Percentiles rank a stretch among this genome's conserved stretches.
These are phyloP conservation scores for Tigriopus japonicus DNA, from an alignment of 1,140 invertebrate genomes.

Conservation along the genomic window DNA sequence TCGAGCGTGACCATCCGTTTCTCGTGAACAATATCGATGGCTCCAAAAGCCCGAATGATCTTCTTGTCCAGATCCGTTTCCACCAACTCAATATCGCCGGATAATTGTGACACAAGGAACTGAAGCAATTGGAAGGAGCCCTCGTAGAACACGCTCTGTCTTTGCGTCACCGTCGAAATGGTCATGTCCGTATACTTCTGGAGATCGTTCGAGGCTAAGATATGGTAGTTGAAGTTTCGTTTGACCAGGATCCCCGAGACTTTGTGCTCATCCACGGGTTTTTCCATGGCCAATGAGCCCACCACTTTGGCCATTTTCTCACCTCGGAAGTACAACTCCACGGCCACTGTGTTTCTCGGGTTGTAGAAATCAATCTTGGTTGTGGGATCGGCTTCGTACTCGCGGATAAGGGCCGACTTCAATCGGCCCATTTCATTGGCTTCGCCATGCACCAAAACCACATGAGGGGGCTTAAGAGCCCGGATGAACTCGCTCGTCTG, in stretches of 20 bases:
- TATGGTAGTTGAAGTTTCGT: constrained; percentile 94
- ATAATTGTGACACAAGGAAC: constrained; percentile 1
- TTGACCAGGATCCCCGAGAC: constrained; percentile 89
- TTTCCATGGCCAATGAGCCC: constrained; percentile 66
- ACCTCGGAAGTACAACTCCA: constrained; percentile 82
- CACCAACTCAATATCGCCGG: neutral
- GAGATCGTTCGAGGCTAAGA: constrained; percentile 73
- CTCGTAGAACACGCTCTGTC: constrained; percentile 71
- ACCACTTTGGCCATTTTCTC: constrained; percentile 96
- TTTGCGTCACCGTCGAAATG: constrained; percentile 74
- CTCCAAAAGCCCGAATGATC: constrained; percentile 3
- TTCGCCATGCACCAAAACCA: constrained; percentile 43
- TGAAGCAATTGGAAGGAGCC: constrained; percentile 28
- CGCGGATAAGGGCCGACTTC: constrained; percentile 76
- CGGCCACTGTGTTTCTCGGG: constrained; percentile 81
- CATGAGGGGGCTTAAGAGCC: constrained; percentile 78
- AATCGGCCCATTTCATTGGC: constrained; percentile 95
- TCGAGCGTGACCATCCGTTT: constrained; percentile 25
- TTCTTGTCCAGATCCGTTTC: constrained; percentile 10
- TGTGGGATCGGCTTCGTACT: constrained; percentile 69
- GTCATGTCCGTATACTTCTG: constrained; percentile 89
- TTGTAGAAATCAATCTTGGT: constrained; percentile 82
- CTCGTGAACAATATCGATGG: constrained; percentile 12
- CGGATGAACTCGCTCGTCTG: constrained; percentile 96
- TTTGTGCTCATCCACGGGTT: constrained; percentile 48